A percentile compares a stretch with the other conserved stretches of the same genome.
These are phyloP conservation scores for Laterallus jamaicensis DNA, from an alignment of 2,113 vertebrate genomes.

Conservation along the genomic window DNA sequence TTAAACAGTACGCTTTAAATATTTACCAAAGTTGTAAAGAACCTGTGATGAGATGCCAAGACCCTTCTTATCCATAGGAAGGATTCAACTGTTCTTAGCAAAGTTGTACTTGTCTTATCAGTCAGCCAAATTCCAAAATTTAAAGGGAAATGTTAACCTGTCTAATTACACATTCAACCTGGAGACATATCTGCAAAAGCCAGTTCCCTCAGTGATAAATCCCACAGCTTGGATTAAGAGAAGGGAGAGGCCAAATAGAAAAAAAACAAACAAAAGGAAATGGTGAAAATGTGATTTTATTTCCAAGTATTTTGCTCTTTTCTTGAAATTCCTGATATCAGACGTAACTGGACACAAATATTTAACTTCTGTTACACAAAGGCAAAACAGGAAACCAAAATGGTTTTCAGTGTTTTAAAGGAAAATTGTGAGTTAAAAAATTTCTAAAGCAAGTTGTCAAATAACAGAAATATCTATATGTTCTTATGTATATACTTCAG, in stretches of 20 bases:
- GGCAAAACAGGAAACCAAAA: background rate
- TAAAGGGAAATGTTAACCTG: background rate
- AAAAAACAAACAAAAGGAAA: background rate
- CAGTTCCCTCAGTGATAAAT: background rate
- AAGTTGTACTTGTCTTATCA: background rate
- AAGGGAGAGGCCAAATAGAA: background rate
- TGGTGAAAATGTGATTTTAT: background rate
- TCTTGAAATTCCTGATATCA: background rate
- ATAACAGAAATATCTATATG: background rate
- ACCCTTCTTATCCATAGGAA: background rate
- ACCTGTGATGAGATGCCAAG: background rate
- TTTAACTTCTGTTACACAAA: background rate
- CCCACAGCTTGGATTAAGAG: background rate
- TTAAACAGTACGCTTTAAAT: conserved; percentile 50
- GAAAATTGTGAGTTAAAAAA: background rate
- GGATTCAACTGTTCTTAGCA: background rate
- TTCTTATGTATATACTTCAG: background rate
- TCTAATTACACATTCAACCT: background rate
- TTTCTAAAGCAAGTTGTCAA: background rate
- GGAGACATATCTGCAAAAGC: background rate
- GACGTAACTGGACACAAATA: background rate
- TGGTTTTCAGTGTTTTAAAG: background rate
- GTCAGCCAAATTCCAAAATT: background rate
- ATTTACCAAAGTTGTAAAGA: conserved; percentile 49
- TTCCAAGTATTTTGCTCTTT: background rate